These are phyloP conservation scores for Lepidostoma basale DNA, from an alignment of 1,140 invertebrate genomes.

Conservation along the genomic window DNA sequence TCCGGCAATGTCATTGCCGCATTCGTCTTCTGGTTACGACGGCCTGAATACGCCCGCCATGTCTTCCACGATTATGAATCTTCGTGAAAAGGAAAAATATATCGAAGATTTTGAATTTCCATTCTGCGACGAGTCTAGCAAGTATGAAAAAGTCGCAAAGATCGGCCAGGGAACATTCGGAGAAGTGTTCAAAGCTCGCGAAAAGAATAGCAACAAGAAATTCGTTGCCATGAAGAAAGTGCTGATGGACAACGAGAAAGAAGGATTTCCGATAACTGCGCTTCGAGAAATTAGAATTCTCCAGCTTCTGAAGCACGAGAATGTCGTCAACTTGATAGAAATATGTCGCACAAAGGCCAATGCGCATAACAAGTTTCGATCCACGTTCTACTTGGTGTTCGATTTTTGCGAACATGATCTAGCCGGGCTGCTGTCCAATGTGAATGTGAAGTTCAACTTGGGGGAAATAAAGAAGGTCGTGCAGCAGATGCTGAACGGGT, in stretches of 20 bases:
- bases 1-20: conserved; percentile 9
- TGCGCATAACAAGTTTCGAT: conserved; percentile 78
- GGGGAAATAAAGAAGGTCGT: conserved; percentile 98
- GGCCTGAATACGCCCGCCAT: conserved; percentile 51
- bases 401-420: conserved; percentile 99
- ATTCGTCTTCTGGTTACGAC: background rate
- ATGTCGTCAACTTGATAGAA: conserved; percentile 97
- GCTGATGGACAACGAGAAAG: conserved; percentile 99
- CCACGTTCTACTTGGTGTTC: conserved; percentile 97
- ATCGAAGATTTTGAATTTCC: conserved; percentile 91
- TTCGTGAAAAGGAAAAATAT: conserved; percentile 82
- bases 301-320: conserved; percentile 94
- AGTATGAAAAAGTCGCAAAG: conserved; percentile 96
- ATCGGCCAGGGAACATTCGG: conserved; percentile 99
- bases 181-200: conserved; percentile 96
- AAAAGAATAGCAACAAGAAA: conserved; percentile 84
- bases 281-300: conserved; percentile 96
- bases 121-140: conserved; percentile 88
- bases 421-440: conserved; percentile 94
- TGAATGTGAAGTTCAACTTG: conserved; percentile 94
- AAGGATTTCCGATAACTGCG: conserved; percentile 99
- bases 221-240: conserved; percentile 99
- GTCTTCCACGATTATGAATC: conserved; percentile 58
- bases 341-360: conserved; percentile 93
- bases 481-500: conserved; percentile 94